A percentile compares a stretch with the other conserved stretches of the same genome.
Conservation (phyloP, 1,140 invertebrate species). For the Drosophila azteca region DNA sequence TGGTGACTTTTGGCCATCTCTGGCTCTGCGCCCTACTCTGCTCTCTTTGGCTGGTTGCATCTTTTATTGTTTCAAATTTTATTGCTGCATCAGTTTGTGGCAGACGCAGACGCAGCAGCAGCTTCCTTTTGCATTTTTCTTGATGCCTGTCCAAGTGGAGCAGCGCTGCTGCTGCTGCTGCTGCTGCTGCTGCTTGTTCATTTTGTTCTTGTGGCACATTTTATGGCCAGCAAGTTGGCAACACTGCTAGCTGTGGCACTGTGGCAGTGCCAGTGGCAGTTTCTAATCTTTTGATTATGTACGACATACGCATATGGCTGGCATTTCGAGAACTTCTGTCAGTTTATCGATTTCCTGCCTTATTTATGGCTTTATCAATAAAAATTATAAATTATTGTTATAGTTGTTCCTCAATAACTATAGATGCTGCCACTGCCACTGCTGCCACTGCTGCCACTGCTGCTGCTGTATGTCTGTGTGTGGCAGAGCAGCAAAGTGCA, state of each 20-base stretch:
- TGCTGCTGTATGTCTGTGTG: conserved; percentile 11
- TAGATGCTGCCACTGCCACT: conserved; percentile 9
- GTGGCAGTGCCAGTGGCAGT: conserved; percentile 13
- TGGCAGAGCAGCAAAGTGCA: conserved; percentile 51
- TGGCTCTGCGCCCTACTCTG: conserved; percentile 4
- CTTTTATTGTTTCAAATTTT: conserved; percentile 81
- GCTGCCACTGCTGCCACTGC: too few species aligned
- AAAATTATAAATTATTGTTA: conserved; percentile 78
- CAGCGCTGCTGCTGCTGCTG: conserved; percentile 43
- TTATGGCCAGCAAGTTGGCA: conserved; percentile 58
- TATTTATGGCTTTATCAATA: conserved; percentile 77
- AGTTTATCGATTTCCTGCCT: conserved; percentile 18
- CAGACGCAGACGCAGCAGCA: conserved; percentile 43
- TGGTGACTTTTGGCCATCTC: conserved; percentile 41
- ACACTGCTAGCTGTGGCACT: conserved; percentile 7
- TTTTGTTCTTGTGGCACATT: conserved; percentile 41
- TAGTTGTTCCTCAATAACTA: conserved; percentile 53
- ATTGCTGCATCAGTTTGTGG: conserved; percentile 79
- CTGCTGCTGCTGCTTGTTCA: background rate
- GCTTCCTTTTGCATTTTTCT: conserved; percentile 66
- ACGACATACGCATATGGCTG: conserved; percentile 74
- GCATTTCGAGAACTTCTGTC: conserved; percentile 32
- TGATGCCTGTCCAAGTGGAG: conserved; percentile 75
- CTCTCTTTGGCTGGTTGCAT: conserved; percentile 42
- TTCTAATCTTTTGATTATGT: conserved; percentile 80